A percentile compares a stretch with the other conserved stretches of the same genome.
Conservation (phyloP, 2,888 invertebrate genomes). For the Odiellus spinosus region DNA sequence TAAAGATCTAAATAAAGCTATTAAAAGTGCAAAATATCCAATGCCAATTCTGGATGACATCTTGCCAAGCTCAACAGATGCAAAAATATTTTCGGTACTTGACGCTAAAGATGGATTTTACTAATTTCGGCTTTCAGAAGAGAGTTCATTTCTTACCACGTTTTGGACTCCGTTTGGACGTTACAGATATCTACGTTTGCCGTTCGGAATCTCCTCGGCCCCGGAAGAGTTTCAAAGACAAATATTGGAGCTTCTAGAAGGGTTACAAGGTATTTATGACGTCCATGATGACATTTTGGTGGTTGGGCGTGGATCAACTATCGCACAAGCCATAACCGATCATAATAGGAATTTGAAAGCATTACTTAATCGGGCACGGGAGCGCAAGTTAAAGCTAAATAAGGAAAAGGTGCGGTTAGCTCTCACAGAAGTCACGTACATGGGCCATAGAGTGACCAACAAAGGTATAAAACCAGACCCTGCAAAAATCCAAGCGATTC, state of each 20-base stretch:
- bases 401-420: not conserved
- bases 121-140: not conserved
- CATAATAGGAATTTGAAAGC: not conserved
- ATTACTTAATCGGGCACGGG: not conserved
- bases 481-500: conserved; percentile 4
- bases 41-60: no score
- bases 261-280: not conserved
- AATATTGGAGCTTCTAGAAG: no score
- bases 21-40: no score
- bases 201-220: not conserved
- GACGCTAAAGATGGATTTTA: not conserved
- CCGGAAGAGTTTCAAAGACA: not conserved
- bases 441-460: conserved; percentile 6
- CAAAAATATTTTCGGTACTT: not conserved
- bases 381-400: not conserved
- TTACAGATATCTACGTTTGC: not conserved
- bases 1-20: no score
- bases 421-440: conserved; percentile 1
- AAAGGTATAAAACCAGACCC: not conserved
- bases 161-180: conserved; percentile 1
- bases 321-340: not conserved
- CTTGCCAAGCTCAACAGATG: no score
- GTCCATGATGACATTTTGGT: not conserved
- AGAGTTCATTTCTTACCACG: not conserved
- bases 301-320: not conserved